These are phyloP conservation scores for Ophion costatus DNA, from an alignment of 2,888 invertebrate species.

Conservation along the genomic window DNA sequence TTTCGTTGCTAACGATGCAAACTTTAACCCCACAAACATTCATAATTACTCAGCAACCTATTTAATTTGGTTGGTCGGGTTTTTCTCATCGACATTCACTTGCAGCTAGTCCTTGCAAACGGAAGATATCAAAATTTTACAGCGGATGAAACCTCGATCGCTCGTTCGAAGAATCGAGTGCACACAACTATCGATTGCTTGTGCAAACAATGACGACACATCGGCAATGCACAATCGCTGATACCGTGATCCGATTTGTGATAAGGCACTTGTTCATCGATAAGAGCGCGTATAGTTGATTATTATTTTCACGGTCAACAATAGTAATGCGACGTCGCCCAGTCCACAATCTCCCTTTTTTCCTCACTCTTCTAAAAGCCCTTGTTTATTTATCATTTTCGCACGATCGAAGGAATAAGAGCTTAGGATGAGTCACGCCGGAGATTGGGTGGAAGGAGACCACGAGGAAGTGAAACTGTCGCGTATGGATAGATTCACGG, in stretches of 20 bases:
- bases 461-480: constrained; percentile 40
- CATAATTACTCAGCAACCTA: background rate
- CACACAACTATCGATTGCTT: constrained; percentile 25
- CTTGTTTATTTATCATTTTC: background rate
- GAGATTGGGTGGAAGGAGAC: constrained; percentile 5
- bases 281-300: constrained; percentile 3
- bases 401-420: background rate
- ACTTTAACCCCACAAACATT: background rate
- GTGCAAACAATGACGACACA: constrained; percentile 21
- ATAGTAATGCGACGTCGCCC: background rate
- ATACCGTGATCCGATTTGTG: constrained; percentile 33
- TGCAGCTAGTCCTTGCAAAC: background rate
- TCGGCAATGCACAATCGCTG: constrained; percentile 30
- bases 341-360: background rate
- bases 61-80: background rate
- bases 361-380: background rate
- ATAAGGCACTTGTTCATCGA: constrained; percentile 21
- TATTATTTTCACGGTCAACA: constrained; percentile 44
- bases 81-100: background rate
- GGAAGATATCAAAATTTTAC: background rate
- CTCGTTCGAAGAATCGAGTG: background rate
- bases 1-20: too few species aligned
- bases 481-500: constrained; percentile 62
- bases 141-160: constrained; percentile 10
- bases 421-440: constrained; percentile 5